Evolutionary conservation across 1,140 invertebrate species (phyloP).

Genomic region (Cydia amplana): DNA sequence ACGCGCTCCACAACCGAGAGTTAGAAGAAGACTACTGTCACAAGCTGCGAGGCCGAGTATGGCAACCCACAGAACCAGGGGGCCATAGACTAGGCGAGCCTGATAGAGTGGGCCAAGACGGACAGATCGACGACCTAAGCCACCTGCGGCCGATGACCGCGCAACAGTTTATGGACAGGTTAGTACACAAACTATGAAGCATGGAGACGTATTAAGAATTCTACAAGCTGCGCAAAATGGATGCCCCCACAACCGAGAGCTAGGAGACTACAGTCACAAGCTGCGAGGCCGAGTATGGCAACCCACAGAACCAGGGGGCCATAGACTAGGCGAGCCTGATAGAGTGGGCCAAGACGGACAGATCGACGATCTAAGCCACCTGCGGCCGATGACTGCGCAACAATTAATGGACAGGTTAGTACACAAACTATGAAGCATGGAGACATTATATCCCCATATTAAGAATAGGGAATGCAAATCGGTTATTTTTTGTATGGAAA

Average conservation of each 20-base stretch:
- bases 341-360: conserved; percentile 11
- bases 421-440: no score
- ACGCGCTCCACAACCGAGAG: conserved; percentile 52
- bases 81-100: conserved; percentile 37
- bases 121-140: conserved; percentile 40
- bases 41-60: conserved; percentile 44
- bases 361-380: conserved; percentile 45
- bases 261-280: conserved; percentile 44
- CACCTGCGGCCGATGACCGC: conserved; percentile 60
- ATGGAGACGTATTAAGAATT: conserved; percentile 39
- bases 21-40: conserved; percentile 45
- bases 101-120: conserved; percentile 31
- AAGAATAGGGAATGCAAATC: no score
- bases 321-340: conserved; percentile 35
- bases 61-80: conserved; percentile 27
- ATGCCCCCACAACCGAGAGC: conserved; percentile 52
- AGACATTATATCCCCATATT: no score
- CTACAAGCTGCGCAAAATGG: conserved; percentile 66
- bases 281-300: conserved; percentile 47
- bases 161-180: conserved; percentile 54
- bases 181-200: background rate
- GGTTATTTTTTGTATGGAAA: no score
- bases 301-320: conserved; percentile 23
- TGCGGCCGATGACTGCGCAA: conserved; percentile 59
- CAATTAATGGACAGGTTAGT: conserved; percentile 53